Percentiles rank a stretch among this genome's conserved stretches.
phyloP scores from a whole-genome alignment of 2,797 vertebrate species.

The Alcedo quadribrachys region DNA sequence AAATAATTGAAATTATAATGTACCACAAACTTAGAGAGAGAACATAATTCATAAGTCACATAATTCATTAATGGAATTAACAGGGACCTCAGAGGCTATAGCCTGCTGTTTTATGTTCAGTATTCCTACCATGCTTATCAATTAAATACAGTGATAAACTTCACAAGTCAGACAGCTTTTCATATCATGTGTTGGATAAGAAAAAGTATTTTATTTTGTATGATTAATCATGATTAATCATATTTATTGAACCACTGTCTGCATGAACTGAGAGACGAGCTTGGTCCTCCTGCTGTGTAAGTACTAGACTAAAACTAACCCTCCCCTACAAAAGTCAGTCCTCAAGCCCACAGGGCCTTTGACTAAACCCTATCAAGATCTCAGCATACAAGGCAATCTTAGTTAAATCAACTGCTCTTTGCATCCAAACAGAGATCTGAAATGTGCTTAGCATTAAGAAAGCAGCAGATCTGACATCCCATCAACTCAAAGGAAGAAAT shows the following conservation, averaged over 20 bases:
- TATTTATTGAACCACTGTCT: not conserved
- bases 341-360: not conserved
- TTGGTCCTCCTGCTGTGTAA: not conserved
- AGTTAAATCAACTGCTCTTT: not conserved
- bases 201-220: slow-evolving; percentile 42
- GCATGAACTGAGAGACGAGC: not conserved
- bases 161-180: slow-evolving; percentile 54
- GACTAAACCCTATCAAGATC: not conserved
- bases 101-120: slow-evolving; percentile 43
- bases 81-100: slow-evolving; percentile 18
- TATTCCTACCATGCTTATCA: slow-evolving; percentile 40
- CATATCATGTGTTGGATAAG: not conserved
- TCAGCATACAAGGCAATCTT: not conserved
- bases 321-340: not conserved
- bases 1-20: not conserved
- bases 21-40: not conserved
- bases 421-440: not conserved
- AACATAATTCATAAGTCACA: slow-evolving; percentile 4
- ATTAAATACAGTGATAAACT: slow-evolving; percentile 38
- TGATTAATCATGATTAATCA: not conserved
- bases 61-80: slow-evolving; percentile 53
- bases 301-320: not conserved
- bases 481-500: not conserved
- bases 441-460: not conserved
- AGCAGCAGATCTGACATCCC: not conserved